Evolutionary conservation across 2,113 vertebrate genomes (phyloP).

Genomic region (Malurus alboscapulatus): DNA sequence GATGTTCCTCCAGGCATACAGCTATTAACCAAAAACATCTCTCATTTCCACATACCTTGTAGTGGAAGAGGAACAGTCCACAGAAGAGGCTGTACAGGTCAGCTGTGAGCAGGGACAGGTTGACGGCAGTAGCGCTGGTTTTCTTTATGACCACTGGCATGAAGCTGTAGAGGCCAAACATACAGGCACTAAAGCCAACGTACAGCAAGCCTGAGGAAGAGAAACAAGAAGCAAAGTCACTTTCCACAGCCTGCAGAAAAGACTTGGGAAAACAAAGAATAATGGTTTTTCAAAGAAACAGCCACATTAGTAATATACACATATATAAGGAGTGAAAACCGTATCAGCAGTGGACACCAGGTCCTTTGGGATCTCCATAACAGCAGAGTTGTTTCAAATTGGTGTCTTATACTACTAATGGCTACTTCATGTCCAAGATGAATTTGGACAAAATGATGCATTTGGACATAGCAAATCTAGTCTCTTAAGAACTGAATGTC

Average conservation of each 20-base stretch:
- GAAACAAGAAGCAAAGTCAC: conserved; percentile 1
- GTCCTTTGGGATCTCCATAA: neutral
- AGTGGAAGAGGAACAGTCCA: conserved; percentile 92
- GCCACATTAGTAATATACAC: neutral
- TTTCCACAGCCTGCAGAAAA: neutral
- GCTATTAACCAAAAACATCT: neutral
- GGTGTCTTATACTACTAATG: neutral
- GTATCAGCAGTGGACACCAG: neutral
- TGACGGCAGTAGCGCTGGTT: conserved; percentile 91
- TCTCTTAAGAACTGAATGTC: neutral
- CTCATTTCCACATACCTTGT: conserved; percentile 80
- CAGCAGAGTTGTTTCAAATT: neutral
- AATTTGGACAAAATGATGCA: neutral
- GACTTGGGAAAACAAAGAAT: neutral
- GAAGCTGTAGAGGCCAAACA: conserved; percentile 95
- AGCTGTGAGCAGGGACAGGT: conserved; percentile 90
- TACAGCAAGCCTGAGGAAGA: conserved; percentile 85
- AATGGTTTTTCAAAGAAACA: neutral
- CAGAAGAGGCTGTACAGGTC: conserved; percentile 94
- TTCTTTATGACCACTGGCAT: conserved; percentile 94
- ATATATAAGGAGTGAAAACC: neutral
- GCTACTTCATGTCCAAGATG: neutral
- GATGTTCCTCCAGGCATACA: neutral
- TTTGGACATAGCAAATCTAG: neutral
- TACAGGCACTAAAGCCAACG: conserved; percentile 90